Evolutionary conservation across 2,797 vertebrate species (phyloP), one percentile per base, ranked within the genome.

Genomic region (Stomatorhinus walkeri): DNA sequence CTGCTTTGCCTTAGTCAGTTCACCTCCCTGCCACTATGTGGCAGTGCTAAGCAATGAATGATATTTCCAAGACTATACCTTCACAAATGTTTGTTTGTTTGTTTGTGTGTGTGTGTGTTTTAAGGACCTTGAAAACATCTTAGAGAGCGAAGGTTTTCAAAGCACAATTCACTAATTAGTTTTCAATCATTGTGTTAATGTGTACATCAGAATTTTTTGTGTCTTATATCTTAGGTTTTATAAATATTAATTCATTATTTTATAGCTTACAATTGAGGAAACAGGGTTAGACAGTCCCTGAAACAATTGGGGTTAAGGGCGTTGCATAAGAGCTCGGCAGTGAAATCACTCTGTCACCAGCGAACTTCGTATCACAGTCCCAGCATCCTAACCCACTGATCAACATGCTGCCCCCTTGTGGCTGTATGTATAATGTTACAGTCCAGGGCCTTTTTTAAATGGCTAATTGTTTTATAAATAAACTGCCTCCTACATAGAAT

Each of bases 41-140:
- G 49, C 86, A 83, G 49, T 87, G 89, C 9, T 87, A 36, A 43
- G 52, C 19, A 87, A 59, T 19, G 52, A 87, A 61, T 43, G 14
- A 43, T 4, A 16, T 61, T 61, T 59, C 32, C 1, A 10, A 24
- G 46, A 28, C 54, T 8, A n/a, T 59, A 8, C 54, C n/a, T 8
- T 59, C 54, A 59, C 5, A 59, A 51, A 9, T n/a, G 19, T 32
- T 32, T 32, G 28, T 8, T 22, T 61, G 56, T 61, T 22, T 24
- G n/a, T 59, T 0, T 56, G 19, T 19, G 1, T 59, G 54, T 59
- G 5, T 59, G 19, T 59, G 56, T 59, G 46, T 84, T 48, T 48
- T 79, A 32, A 43, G 28, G 36, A 36, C 36, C 36, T 79, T 10
- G 40, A 48, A 83, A 83, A 83, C 79, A 3, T n/a, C 36, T 48